phyloP scores from a whole-genome alignment of 2,113 vertebrate species.

The Misgurnus anguillicaudatus region DNA sequence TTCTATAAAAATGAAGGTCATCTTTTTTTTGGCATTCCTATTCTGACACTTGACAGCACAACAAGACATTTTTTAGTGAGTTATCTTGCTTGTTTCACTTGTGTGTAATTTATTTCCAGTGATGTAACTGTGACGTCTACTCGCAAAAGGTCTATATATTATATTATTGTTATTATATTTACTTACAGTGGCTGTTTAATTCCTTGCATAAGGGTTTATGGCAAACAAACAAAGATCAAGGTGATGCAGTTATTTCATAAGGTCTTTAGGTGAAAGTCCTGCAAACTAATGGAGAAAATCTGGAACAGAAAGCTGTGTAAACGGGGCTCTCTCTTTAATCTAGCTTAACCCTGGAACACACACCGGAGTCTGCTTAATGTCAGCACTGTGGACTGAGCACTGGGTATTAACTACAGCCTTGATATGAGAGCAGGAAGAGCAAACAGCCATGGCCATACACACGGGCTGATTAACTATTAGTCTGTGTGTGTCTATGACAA shows the following conservation, averaged over 20 bases:
- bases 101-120: too few relatives aligned
- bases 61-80: too few relatives aligned
- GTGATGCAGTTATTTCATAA: slow-evolving; percentile 5
- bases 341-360: slow-evolving; percentile 39
- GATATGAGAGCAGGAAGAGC: slow-evolving; percentile 27
- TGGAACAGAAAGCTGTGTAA: slow-evolving; percentile 30
- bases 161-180: too few relatives aligned
- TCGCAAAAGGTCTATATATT: too few relatives aligned
- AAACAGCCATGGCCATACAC: slow-evolving; percentile 18
- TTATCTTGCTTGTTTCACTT: too few relatives aligned
- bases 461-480: slow-evolving; percentile 12
- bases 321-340: slow-evolving; percentile 43
- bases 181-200: neutral
- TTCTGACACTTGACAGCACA: too few relatives aligned
- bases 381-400: slow-evolving; percentile 45
- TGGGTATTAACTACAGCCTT: slow-evolving; percentile 39
- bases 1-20: too few relatives aligned
- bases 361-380: slow-evolving; percentile 43
- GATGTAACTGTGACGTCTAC: too few relatives aligned
- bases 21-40: too few relatives aligned
- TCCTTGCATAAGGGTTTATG: slow-evolving; percentile 14
- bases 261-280: slow-evolving; percentile 40
- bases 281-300: slow-evolving; percentile 33
- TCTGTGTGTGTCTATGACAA: slow-evolving; percentile 14
- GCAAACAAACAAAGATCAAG: neutral